Evolutionary conservation across 2,888 invertebrate genomes (phyloP).

Genomic region (Megaustenia siamemsis): DNA sequence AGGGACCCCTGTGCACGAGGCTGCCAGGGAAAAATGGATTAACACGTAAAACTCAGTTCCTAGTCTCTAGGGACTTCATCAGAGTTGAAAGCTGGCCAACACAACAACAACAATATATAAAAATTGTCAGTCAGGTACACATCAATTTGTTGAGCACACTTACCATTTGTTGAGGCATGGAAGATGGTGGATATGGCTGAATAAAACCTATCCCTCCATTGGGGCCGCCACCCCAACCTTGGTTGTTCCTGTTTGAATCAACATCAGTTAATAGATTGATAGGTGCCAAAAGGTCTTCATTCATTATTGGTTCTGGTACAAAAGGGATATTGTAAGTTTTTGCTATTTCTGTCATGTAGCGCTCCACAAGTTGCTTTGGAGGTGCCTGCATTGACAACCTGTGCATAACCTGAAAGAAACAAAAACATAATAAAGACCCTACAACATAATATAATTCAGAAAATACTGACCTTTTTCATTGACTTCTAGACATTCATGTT

Average conservation of each 20-base stretch:
- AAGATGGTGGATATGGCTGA: conserved; percentile 27
- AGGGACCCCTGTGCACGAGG: too few relatives aligned
- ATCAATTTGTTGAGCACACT: not conserved
- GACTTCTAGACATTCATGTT: too few relatives aligned
- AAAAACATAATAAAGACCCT: too few relatives aligned
- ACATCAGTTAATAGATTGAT: conserved; percentile 75
- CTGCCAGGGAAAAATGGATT: too few relatives aligned
- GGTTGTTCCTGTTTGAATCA: conserved; percentile 66
- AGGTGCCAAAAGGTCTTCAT: conserved; percentile 72
- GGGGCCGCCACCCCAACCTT: conserved; percentile 63
- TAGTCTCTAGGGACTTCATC: too few relatives aligned
- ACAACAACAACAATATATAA: too few relatives aligned
- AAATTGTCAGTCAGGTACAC: not conserved
- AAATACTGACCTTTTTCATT: too few relatives aligned
- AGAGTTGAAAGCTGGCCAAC: too few relatives aligned
- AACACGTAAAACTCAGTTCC: too few relatives aligned
- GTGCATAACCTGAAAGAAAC: conserved; percentile 77
- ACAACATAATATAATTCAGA: too few relatives aligned
- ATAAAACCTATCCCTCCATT: conserved; percentile 60
- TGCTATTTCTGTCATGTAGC: conserved; percentile 95
- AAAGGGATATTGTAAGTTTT: conserved; percentile 96
- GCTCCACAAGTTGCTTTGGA: conserved; percentile 95
- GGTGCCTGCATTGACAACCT: conserved; percentile 86
- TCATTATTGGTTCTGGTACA: conserved; percentile 89
- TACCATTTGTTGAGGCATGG: not conserved